Evolutionary conservation across 2,888 invertebrate genomes (phyloP).

Genomic region (Piscicola geometra): DNA sequence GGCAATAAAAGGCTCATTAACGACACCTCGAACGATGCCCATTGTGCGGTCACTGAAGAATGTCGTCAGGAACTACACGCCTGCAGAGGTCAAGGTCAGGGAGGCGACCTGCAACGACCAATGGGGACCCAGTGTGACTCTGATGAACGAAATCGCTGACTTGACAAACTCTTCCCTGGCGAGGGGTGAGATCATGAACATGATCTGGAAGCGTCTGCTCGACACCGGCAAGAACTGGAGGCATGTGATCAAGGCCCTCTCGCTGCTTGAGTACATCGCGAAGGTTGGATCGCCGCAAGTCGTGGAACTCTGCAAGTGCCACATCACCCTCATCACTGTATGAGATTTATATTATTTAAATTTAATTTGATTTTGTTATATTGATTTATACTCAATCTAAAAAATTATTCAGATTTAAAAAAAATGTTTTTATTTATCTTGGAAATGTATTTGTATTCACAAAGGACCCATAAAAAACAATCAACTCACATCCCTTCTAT

Average conservation of each 20-base stretch:
- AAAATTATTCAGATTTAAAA: no score
- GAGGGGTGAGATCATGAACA: conserved; percentile 98
- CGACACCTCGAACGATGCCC: conserved; percentile 43
- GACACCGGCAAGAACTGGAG: conserved; percentile 99
- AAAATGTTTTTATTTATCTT: no score
- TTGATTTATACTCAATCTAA: no score
- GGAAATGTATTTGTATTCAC: no score
- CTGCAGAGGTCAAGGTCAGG: conserved; percentile 97
- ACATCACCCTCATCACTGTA: conserved; percentile 52
- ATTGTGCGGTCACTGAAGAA: conserved; percentile 94
- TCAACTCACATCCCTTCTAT: neutral
- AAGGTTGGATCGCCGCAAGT: conserved; percentile 91
- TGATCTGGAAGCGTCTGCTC: conserved; percentile 97
- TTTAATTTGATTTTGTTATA: neutral
- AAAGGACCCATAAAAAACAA: neutral
- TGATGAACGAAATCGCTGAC: conserved; percentile 99
- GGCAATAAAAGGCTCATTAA: neutral
- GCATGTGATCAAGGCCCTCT: conserved; percentile 94
- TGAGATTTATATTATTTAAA: neutral
- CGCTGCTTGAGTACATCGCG: conserved; percentile 90
- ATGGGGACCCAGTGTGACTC: conserved; percentile 96
- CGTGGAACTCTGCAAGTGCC: conserved; percentile 92
- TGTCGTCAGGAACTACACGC: conserved; percentile 98
- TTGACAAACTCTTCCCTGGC: conserved; percentile 98
- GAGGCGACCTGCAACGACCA: conserved; percentile 99